These are phyloP conservation scores for Melanotaenia pygmaea DNA, from an alignment of 2,797 vertebrate genomes.

Conservation along the genomic window DNA sequence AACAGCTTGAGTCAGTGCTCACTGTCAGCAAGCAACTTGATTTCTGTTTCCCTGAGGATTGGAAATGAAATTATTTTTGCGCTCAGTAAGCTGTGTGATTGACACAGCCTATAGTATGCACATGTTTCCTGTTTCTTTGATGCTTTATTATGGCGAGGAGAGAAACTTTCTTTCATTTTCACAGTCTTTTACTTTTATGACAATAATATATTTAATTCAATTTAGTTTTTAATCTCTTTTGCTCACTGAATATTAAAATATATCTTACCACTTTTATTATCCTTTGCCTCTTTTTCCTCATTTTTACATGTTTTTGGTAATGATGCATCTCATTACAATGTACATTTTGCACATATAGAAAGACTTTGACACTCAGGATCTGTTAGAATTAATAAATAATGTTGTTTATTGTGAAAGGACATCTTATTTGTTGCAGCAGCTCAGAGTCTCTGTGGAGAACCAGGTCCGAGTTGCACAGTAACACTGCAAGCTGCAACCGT, in stretches of 20 bases:
- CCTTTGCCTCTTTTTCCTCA: conserved; percentile 2
- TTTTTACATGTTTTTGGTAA: background rate
- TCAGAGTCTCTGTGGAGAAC: conserved; percentile 10
- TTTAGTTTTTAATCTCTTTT: background rate
- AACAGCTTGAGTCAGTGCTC: conserved; percentile 66
- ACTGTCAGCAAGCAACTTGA: conserved; percentile 65
- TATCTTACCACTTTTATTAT: conserved; percentile 6
- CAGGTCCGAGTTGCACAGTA: conserved; percentile 42
- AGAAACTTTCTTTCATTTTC: conserved; percentile 6
- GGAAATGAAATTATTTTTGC: conserved; percentile 60
- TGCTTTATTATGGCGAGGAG: conserved; percentile 22
- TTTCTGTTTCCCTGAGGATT: conserved; percentile 59
- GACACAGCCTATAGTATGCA: conserved; percentile 44
- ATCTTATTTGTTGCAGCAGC: conserved; percentile 49
- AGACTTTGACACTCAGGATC: background rate
- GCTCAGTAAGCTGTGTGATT: conserved; percentile 55
- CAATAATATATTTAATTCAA: conserved; percentile 12
- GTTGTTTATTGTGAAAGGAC: conserved; percentile 36
- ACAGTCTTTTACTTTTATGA: conserved; percentile 16
- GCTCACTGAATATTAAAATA: conserved; percentile 21
- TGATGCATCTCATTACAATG: background rate
- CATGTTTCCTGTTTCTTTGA: conserved; percentile 18
- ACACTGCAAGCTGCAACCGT: conserved; percentile 45
- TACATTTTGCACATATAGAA: background rate
- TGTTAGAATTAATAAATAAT: conserved; percentile 1